Base-by-base conservation (phyloP, 2,888 invertebrate genomes). In the Leptura quadrifasciata region DNA sequence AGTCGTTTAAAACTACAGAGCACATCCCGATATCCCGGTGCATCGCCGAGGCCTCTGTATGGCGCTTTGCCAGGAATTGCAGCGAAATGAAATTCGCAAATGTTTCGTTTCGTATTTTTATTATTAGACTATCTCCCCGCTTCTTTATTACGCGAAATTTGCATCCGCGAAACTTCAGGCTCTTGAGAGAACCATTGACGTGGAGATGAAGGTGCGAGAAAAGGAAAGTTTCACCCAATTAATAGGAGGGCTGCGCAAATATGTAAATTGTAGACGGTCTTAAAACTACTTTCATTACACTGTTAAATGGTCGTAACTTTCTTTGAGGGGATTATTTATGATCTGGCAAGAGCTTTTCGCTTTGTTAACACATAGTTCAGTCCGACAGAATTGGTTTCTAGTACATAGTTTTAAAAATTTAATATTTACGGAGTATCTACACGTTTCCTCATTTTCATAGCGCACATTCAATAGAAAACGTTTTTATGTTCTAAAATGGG, bases 101-200 rank as follows among this genome's bases (percentile, higher is more conserved):
- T 78, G 81, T 79, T 84, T 81, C 82, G 81, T 80, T 83, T 80
- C 82, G 83, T 81, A 83, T 84, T 84, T 84, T 84, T 84, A 84
- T 84, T 83, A 84, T 83, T 81, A 82, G 84, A 82, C 83, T 80
- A 83, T 84, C 82, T 80, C 79, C 80, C 78, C 85, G 85, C 82
- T 84, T 84, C 84, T 85, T 85, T 85, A 85, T 84, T 84, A 82
- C 81, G 81, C 80, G 74, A 82, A 84, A 85, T 85, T 85, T 84
- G 81, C 84, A 84, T 85, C 84, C 82, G 78, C 79, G 80, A 78
- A 82, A 82, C 79, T 81, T 81, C 78, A 61, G 78, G 80, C 79
- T 80, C 76, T 77, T 76, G 71, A 74, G 76, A 77, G 76, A 65
- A 76, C 71, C 77, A 74, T 77, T 77, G 77, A 76, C 72, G 79